Conservation (phyloP, 1,140 invertebrate species). For the Zaprionus nigranus region DNA sequence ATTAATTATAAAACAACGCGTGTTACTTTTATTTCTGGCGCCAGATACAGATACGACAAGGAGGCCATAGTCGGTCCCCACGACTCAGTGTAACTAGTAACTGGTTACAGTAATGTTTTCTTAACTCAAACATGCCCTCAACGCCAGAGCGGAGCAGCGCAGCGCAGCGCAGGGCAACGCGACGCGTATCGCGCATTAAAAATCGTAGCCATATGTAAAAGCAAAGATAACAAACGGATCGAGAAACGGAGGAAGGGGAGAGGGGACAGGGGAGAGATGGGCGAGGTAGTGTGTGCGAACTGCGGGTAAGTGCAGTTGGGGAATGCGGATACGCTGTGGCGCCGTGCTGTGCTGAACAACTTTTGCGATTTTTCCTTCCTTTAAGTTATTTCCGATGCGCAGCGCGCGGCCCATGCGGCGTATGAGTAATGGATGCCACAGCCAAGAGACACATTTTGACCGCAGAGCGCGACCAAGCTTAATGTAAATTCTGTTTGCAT, state of each 20-base stretch:
- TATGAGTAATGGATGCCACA: conserved; percentile 51
- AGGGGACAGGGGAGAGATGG: not conserved
- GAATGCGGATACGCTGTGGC: conserved; percentile 2
- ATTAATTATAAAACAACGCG: conserved; percentile 82
- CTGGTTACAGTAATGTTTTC: conserved; percentile 73
- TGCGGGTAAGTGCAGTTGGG: not conserved
- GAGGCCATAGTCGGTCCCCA: not conserved
- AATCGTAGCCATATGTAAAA: conserved; percentile 81
- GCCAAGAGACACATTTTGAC: conserved; percentile 42
- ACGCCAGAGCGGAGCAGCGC: conserved; percentile 34
- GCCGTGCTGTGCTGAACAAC: conserved; percentile 7
- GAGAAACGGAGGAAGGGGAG: not conserved
- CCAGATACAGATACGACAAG: conserved; percentile 54
- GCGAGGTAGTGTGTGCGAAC: no score
- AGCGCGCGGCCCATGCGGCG: conserved; percentile 32
- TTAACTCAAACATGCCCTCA: conserved; percentile 78
- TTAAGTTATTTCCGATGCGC: conserved; percentile 40
- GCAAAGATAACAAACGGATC: conserved; percentile 71
- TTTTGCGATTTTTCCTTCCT: conserved; percentile 44
- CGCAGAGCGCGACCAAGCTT: conserved; percentile 39
- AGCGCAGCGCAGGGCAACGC: conserved; percentile 13
- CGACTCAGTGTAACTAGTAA: conserved; percentile 54
- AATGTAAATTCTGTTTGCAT: conserved; percentile 47
- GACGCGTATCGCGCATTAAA: conserved; percentile 76
- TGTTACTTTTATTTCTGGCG: conserved; percentile 62